Evolutionary conservation across 2,797 vertebrate genomes (phyloP), one percentile per base, ranked within the genome.

Genomic region (Urosaurus nigricauda): DNA sequence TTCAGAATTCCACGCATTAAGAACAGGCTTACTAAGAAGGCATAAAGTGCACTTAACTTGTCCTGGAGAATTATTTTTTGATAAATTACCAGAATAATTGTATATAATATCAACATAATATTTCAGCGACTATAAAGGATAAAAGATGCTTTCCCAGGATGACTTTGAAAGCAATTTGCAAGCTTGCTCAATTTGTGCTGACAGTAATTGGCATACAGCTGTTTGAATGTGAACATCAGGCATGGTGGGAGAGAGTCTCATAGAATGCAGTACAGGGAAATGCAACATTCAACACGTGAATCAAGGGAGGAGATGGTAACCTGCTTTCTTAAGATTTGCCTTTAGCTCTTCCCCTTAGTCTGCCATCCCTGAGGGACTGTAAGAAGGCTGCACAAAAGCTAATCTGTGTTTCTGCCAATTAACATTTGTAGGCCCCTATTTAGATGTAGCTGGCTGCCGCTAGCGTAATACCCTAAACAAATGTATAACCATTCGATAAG

Each of bases 1-100:
- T 96, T 97, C 95, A 95, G 83, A 51, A 92, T 91, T 79, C 92
- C 87, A 91, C 74, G 89, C 95, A 96, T 94, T 94, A 96, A 94
- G 90, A 94, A 91, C 86, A 88, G 87, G 90, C 88, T 92, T 95
- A 93, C 94, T 92, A 94, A 94, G 47, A 85, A 93, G 70, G 79
- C 56, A 86, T 73, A 88, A 91, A 91, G 90, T 90, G 93, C 93
- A 95, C 95, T 96, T 94, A 94, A 92, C 92, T 93, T 94, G 89
- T 92, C 86, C 90, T 56, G 71, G 86, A 74, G 87, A 75, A 87
- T 51, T 51, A 94, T 94, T 93, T 92, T n/a, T 13, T 86, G 92
- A 95, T 93, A 94, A 95, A 93, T 95, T 94, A 94, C 90, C 87
- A 7, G 79, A 96, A 94, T 91, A 93, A 94, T 89, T 87, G 83